phyloP scores from a whole-genome alignment of 2,888 invertebrate genomes.

The Rhabditophanes sp. region DNA sequence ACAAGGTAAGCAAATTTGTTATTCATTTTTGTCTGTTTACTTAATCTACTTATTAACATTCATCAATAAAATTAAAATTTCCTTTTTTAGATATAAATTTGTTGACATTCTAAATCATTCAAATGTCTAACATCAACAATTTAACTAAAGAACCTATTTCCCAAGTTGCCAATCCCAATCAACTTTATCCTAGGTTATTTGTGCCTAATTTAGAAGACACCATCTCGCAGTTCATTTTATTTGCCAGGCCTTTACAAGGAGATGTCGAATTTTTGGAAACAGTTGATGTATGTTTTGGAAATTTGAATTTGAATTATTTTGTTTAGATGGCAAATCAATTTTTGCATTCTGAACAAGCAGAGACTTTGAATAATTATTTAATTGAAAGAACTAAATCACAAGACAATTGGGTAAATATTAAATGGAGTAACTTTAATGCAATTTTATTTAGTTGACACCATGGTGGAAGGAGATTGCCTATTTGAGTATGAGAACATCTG shows the following conservation, averaged over 20 bases:
- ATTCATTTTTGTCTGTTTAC: too few relatives aligned
- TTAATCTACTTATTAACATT: too few relatives aligned
- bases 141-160: too few relatives aligned
- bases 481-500: conserved; percentile 64
- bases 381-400: conserved; percentile 21
- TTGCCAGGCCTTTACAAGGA: conserved; percentile 25
- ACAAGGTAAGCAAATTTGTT: too few relatives aligned
- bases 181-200: conserved; percentile 25
- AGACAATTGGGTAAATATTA: conserved; percentile 35
- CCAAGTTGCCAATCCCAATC: too few relatives aligned
- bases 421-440: too few relatives aligned
- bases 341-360: too few relatives aligned
- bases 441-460: conserved; percentile 54
- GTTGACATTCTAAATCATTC: too few relatives aligned
- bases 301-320: conserved; percentile 4
- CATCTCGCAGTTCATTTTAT: conserved; percentile 29
- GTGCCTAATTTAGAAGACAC: conserved; percentile 28
- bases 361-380: conserved; percentile 27
- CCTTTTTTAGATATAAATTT: too few relatives aligned
- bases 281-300: conserved; percentile 10
- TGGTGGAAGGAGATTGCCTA: conserved; percentile 80
- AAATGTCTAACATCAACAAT: too few relatives aligned
- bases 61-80: too few relatives aligned
- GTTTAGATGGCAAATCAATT: conserved; percentile 31
- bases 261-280: conserved; percentile 25